Conservation (phyloP, 2,113 vertebrate species). For the Uropsilus gracilis region DNA sequence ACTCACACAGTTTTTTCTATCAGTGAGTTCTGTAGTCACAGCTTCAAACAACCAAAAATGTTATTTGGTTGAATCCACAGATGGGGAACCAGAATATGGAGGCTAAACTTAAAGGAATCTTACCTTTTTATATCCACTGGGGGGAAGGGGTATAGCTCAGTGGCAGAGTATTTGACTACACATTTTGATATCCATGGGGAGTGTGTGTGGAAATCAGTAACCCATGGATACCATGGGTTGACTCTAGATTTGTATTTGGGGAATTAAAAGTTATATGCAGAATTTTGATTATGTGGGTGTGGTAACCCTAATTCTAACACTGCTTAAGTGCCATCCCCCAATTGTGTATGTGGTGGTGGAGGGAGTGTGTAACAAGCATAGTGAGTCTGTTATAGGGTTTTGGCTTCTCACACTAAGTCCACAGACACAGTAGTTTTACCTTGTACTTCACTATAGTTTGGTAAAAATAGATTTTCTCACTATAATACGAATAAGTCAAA, state of each 20-base stretch:
- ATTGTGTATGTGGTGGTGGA: neutral
- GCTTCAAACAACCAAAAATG: neutral
- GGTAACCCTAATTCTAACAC: neutral
- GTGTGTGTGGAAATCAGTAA: neutral
- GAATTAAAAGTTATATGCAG: neutral
- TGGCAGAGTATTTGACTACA: too few species aligned
- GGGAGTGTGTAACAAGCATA: neutral
- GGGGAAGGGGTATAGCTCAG: too few species aligned
- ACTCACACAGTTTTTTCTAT: neutral
- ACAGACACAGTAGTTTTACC: constrained; percentile 4
- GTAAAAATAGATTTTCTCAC: constrained; percentile 31
- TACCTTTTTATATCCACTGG: neutral
- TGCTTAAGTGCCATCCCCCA: neutral
- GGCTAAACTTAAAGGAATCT: neutral
- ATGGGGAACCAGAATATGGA: neutral
- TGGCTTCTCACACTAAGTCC: neutral
- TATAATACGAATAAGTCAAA: neutral
- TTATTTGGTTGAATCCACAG: neutral
- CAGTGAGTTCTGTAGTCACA: neutral
- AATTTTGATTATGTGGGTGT: neutral
- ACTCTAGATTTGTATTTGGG: neutral
- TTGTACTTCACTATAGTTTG: neutral
- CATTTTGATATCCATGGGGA: too few species aligned
- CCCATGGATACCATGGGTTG: neutral
- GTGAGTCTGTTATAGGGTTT: neutral